Evolutionary conservation across 2,888 invertebrate species (phyloP), one percentile per base, ranked within the genome.

Genomic region (Torymus auratus): DNA sequence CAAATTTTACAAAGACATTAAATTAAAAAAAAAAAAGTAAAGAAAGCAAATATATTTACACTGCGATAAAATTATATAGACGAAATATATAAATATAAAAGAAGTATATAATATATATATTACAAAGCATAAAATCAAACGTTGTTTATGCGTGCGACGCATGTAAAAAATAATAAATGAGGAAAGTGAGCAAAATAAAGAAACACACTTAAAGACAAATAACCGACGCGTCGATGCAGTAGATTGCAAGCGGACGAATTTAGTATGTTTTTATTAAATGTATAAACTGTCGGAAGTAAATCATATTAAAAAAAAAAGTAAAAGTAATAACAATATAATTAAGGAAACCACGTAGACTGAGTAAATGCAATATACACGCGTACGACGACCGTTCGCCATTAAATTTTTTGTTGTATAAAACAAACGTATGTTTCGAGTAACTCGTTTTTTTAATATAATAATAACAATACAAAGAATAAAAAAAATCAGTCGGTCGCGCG

Each of bases 311-410:
- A 83, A 77, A 50, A 82, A 69, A 65, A 67, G 64, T 85, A 84
- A 83, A 82, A 84, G 41, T 78, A 81, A 73, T 85, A 87, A 88
- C 55, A 17, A 72, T 80, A 87, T 88, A 89, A 76, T 82, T 82
- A 82, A 89, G 89, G 88, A 83, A 91, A 90, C 88, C 89, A 88
- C 88, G 90, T 90, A 91, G 90, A 91, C 90, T 91, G 90, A 91
- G 88, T 87, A 88, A 90, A 89, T 90, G 90, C 90, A 90, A 91
- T 90, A 90, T 87, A 86, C 87, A 81, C 70, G 85, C 85, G 85
- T 85, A 86, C 83, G 86, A 87, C 86, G 86, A 88, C 83, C 84
- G 85, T 86, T 89, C 87, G 88, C 88, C 88, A 89, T 89, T 87
- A 41, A 41, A 41, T 89, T 88, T 65, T 89, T 88, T 65, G 60